Evolutionary conservation across 2,113 vertebrate species (phyloP), one percentile per base, ranked within the genome.

Genomic region (Gobio gobio): DNA sequence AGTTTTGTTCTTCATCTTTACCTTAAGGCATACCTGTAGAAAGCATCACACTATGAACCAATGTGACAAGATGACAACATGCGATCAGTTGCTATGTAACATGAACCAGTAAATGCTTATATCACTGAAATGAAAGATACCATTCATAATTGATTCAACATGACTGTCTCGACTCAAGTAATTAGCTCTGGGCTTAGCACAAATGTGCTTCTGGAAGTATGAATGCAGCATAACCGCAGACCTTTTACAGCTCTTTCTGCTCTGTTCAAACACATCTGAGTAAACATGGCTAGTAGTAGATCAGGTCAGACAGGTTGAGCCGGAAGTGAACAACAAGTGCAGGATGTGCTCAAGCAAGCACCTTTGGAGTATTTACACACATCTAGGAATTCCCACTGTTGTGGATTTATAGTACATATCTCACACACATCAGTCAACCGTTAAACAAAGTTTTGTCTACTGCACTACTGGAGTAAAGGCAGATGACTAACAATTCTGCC

Each of bases 251-350:
- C 29, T 16, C 2, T n/a, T 18, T 20, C 43, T 3, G 33, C 20
- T 29, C 29, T 82, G 43, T 75, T 49, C 6, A 26, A 75, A 75
- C 45, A 75, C 13, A 16, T 2, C 8, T 40, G 26, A 24, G 59
- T 72, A 61, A 77, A 84, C 24, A 78, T 4, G 18, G 45, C 36
- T 10, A 66, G 61, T 10, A 10, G 64, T 58, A 24, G 78, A 43
- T 82, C 87, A 75, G 58, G 87, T 86, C 63, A 26, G 36, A 86
- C 87, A 77, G 63, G 85, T 59, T 29, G 76, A 68, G 45, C 87
- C 79, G 85, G 87, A 88, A 73, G 59, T 78, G 61, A 82, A 43
- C 24, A 63, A 63, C 10, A 43, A n/a, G 24, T 84, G 72, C 85
- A 84, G 87, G 87, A 88, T 86, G 43, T 84, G 72, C 79, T 66